phyloP scores from a whole-genome alignment of 2,888 invertebrate genomes.

The Himalopsyche anomala region DNA sequence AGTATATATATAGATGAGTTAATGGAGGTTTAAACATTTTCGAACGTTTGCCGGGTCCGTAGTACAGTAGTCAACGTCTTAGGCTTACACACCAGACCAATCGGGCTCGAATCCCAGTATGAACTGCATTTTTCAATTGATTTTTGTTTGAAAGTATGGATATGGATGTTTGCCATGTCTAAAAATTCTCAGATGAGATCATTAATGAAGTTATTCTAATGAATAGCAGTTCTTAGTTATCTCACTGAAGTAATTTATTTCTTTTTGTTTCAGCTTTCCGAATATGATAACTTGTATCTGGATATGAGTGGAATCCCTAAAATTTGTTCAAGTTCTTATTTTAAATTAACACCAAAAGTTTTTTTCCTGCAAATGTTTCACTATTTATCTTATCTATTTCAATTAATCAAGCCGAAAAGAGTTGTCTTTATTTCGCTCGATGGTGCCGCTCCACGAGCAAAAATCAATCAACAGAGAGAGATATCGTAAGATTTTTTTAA shows the following conservation, averaged over 20 bases:
- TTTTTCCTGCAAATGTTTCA: conserved; percentile 95
- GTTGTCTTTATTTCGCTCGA: conserved; percentile 98
- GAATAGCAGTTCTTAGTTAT: not conserved
- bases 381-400: conserved; percentile 92
- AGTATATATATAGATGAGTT: too few species aligned
- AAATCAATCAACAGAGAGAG: conserved; percentile 98
- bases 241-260: not conserved
- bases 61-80: too few species aligned
- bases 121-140: too few species aligned
- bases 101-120: too few species aligned
- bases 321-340: conserved; percentile 95
- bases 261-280: conserved; percentile 88
- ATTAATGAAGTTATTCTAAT: not conserved
- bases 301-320: conserved; percentile 99
- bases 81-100: too few species aligned
- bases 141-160: too few species aligned
- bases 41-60: too few species aligned
- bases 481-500: conserved; percentile 77
- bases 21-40: too few species aligned
- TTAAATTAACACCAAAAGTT: conserved; percentile 93
- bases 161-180: too few species aligned
- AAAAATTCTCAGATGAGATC: too few species aligned
- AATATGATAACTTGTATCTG: conserved; percentile 96
- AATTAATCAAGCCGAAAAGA: conserved; percentile 94
- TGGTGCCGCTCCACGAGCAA: conserved; percentile 97